phyloP scores from a whole-genome alignment of 1,140 invertebrate genomes.

The Globodera rostochiensis region DNA sequence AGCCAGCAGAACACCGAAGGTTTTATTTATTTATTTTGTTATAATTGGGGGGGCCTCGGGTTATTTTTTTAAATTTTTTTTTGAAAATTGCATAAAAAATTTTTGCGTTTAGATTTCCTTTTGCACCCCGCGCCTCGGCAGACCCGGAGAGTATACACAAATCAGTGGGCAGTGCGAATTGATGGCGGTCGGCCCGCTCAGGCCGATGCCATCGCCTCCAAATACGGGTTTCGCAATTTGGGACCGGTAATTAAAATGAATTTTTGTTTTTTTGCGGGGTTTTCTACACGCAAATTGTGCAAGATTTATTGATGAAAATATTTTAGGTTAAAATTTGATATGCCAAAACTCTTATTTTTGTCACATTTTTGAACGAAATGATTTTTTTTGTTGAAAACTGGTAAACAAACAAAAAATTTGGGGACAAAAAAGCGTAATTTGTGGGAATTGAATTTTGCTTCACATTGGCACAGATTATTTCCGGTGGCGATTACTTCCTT shows the following conservation, averaged over 20 bases:
- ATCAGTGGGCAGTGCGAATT: slow-evolving; percentile 61
- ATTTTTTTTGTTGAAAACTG: slow-evolving; percentile 45
- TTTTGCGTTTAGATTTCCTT: not conserved
- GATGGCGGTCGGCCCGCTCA: slow-evolving; percentile 50
- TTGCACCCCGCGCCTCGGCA: slow-evolving; percentile 8
- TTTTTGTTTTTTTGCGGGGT: too few species aligned
- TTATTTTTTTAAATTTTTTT: not conserved
- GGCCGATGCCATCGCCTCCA: slow-evolving; percentile 57
- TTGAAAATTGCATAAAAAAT: not conserved
- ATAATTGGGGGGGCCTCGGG: too few species aligned
- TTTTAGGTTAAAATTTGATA: not conserved
- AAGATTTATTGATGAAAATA: too few species aligned
- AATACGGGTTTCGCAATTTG: slow-evolving; percentile 63
- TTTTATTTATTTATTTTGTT: too few species aligned
- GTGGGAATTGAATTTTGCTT: not conserved
- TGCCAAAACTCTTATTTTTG: too few species aligned
- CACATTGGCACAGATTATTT: slow-evolving; percentile 25
- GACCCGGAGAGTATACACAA: slow-evolving; percentile 47
- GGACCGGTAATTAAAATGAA: slow-evolving; percentile 48
- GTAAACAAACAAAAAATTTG: slow-evolving; percentile 36
- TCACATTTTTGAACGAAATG: not conserved
- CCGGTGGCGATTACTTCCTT: slow-evolving; percentile 41
- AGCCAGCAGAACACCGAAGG: not conserved
- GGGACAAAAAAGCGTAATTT: slow-evolving; percentile 33
- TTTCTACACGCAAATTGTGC: too few species aligned